Evolutionary conservation across 2,797 vertebrate genomes (phyloP).

Genomic region (Mormyrus proboscirostris): DNA sequence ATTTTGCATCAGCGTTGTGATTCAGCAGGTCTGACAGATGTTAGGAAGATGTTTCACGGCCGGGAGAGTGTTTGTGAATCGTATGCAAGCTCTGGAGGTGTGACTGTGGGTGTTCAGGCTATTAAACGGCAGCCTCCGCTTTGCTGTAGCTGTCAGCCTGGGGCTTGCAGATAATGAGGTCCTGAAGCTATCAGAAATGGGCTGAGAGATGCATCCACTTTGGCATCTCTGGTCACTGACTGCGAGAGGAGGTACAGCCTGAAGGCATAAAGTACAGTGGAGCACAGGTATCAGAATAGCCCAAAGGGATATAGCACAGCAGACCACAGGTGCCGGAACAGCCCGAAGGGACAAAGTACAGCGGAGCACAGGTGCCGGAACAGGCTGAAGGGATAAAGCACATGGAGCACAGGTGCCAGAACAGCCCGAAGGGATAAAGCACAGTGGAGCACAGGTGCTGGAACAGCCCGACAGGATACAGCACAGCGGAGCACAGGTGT

Average conservation of each 20-base stretch:
- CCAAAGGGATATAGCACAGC: neutral
- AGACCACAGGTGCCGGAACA: neutral
- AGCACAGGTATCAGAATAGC: neutral
- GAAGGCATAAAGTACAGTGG: neutral
- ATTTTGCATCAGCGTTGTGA: neutral
- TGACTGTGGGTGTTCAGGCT: neutral
- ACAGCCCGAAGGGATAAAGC: too few relatives aligned
- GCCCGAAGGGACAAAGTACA: neutral
- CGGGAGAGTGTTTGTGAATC: conserved; percentile 22
- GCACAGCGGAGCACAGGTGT: too few relatives aligned
- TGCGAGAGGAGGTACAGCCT: neutral
- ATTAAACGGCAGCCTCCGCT: neutral
- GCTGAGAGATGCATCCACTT: neutral
- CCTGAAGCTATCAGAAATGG: neutral
- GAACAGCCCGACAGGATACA: too few relatives aligned
- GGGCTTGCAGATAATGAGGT: neutral
- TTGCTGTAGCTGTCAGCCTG: neutral
- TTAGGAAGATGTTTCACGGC: neutral
- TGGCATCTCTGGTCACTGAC: neutral
- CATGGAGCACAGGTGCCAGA: neutral
- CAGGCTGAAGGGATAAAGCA: neutral
- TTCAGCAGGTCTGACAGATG: neutral
- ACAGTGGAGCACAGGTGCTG: too few relatives aligned
- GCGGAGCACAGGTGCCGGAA: neutral
- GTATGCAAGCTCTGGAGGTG: neutral